phyloP scores from a whole-genome alignment of 2,888 invertebrate species.

The Drosophila formosana region DNA sequence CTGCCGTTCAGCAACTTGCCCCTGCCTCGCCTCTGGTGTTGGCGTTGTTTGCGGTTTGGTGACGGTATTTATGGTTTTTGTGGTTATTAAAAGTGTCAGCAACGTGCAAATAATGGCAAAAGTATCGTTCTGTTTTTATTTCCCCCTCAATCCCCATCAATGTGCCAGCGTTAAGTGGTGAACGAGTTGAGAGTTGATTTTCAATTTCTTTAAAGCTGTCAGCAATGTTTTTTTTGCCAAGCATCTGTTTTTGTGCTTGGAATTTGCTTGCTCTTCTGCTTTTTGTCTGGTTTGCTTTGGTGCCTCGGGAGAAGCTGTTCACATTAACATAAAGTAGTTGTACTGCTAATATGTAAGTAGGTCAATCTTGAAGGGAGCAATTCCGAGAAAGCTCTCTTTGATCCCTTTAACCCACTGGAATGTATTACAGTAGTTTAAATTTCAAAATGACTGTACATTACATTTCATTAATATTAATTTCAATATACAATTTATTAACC shows the following conservation, averaged over 20 bases:
- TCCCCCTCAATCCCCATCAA: slow-evolving; percentile 4
- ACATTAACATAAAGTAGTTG: no score
- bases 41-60: slow-evolving; percentile 48
- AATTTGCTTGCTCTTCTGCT: neutral
- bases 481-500: no score
- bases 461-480: no score
- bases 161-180: slow-evolving; percentile 19
- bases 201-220: slow-evolving; percentile 39
- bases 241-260: neutral
- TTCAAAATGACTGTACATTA: no score
- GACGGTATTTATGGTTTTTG: slow-evolving; percentile 70
- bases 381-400: no score
- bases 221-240: neutral
- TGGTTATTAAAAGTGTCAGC: slow-evolving; percentile 76
- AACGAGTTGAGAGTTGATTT: slow-evolving; percentile 28
- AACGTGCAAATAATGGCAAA: slow-evolving; percentile 67
- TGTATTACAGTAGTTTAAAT: no score
- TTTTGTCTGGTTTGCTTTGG: neutral
- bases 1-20: slow-evolving; percentile 25
- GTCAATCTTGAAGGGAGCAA: no score
- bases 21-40: slow-evolving; percentile 15
- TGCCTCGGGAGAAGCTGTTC: neutral
- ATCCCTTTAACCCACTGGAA: no score
- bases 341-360: no score
- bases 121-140: slow-evolving; percentile 27